phyloP scores from a whole-genome alignment of 2,888 invertebrate species.

The Chrysotoxum bicinctum region DNA sequence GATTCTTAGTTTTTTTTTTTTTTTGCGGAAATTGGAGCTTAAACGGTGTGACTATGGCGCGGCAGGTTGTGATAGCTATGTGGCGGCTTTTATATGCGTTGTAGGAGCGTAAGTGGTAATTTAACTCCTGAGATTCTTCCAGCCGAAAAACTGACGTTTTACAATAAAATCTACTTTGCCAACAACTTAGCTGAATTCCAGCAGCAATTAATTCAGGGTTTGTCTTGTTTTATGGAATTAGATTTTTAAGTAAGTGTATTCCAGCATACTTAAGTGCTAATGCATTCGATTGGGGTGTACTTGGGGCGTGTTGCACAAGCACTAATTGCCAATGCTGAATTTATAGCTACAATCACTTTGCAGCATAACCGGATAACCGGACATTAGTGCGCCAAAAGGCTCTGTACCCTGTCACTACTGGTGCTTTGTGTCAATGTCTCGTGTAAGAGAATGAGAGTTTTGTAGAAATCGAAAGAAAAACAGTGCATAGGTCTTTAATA shows the following conservation, averaged over 20 bases:
- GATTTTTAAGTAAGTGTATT: background rate
- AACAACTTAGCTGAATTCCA: constrained; percentile 15
- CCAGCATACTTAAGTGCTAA: constrained; percentile 31
- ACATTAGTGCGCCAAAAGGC: background rate
- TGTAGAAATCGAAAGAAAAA: background rate
- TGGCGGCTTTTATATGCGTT: background rate
- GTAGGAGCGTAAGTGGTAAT: constrained; percentile 28
- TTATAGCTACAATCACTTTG: constrained; percentile 40
- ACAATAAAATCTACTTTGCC: constrained; percentile 64
- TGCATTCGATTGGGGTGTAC: constrained; percentile 46
- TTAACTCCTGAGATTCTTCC: constrained; percentile 23
- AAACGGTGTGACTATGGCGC: background rate
- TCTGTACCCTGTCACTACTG: constrained; percentile 2
- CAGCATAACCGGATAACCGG: constrained; percentile 9
- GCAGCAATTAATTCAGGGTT: constrained; percentile 35
- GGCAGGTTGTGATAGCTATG: background rate
- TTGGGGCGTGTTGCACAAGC: constrained; percentile 47
- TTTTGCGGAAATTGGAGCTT: constrained; percentile 2
- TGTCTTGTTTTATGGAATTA: constrained; percentile 13
- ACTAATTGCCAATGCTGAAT: constrained; percentile 58
- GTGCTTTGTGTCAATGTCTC: constrained; percentile 15
- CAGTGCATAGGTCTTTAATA: background rate
- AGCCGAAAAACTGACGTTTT: constrained; percentile 44
- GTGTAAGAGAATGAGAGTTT: background rate
- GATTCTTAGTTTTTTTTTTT: background rate